phyloP scores from a whole-genome alignment of 2,113 vertebrate species.

The Mesocricetus auratus region DNA sequence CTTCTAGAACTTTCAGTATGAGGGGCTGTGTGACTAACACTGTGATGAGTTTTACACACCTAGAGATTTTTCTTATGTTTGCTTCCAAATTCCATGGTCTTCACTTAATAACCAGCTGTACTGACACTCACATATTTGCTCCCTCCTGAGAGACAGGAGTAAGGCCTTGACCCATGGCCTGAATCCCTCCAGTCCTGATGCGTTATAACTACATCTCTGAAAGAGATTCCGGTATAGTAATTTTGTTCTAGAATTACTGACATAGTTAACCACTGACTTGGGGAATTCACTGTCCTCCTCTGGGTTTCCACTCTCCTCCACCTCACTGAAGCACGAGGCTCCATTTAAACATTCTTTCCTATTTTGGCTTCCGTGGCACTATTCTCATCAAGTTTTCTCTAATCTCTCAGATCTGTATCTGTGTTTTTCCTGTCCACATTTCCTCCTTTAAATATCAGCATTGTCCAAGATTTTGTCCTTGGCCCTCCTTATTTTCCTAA shows the following conservation, averaged over 20 bases:
- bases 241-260: neutral
- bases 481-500: neutral
- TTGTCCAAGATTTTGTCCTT: neutral
- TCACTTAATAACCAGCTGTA: neutral
- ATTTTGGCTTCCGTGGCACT: neutral
- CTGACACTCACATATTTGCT: neutral
- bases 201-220: neutral
- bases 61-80: neutral
- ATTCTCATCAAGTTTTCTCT: neutral
- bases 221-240: neutral
- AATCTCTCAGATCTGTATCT: neutral
- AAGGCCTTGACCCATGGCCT: neutral
- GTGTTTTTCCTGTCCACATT: neutral
- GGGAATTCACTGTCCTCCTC: neutral
- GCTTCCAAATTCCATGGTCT: neutral
- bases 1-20: neutral
- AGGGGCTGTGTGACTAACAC: no score
- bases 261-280: rapidly evolving
- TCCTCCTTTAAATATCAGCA: neutral
- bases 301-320: neutral
- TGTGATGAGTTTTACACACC: neutral
- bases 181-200: neutral
- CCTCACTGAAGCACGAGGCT: neutral
- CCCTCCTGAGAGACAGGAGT: neutral
- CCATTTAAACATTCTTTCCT: neutral